Evolutionary conservation across 2,797 vertebrate species (phyloP).

Genomic region (Enteromius anoplus): DNA sequence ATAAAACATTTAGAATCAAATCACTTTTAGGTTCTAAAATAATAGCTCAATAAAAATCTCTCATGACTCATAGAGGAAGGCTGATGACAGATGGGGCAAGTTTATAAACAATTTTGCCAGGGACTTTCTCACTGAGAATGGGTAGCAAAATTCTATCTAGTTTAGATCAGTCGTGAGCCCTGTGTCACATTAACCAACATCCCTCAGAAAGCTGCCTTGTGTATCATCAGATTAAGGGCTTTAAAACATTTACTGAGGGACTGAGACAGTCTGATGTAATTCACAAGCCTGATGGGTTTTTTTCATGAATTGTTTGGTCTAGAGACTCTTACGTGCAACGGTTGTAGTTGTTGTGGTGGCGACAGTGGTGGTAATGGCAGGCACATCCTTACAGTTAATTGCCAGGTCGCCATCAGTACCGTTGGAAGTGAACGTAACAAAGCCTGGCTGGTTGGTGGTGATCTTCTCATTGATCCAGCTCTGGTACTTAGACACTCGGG

Average conservation of each 20-base stretch:
- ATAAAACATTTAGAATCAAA: not conserved
- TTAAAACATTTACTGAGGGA: not conserved
- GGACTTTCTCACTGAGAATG: too few species aligned
- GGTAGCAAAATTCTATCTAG: too few species aligned
- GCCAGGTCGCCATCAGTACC: slow-evolving; percentile 65
- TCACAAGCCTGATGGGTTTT: not conserved
- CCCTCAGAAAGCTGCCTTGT: too few species aligned
- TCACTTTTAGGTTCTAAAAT: not conserved
- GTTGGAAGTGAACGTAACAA: slow-evolving; percentile 45
- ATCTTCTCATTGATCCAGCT: slow-evolving; percentile 59
- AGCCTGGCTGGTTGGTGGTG: slow-evolving; percentile 36
- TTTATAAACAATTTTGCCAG: too few species aligned
- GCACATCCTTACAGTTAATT: slow-evolving; percentile 47
- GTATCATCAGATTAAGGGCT: not conserved
- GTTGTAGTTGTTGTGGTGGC: slow-evolving; percentile 5
- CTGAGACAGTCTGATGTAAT: not conserved
- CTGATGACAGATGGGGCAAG: too few species aligned
- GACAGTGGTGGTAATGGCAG: not conserved
- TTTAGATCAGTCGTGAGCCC: too few species aligned
- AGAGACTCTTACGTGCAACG: slow-evolving; percentile 40
- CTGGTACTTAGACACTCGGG: slow-evolving; percentile 65
- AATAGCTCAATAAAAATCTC: not conserved
- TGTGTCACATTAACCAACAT: too few species aligned
- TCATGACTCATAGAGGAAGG: not conserved
- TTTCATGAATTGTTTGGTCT: not conserved